phyloP scores from a whole-genome alignment of 2,888 invertebrate species.

The Leucoptera coffeella region DNA sequence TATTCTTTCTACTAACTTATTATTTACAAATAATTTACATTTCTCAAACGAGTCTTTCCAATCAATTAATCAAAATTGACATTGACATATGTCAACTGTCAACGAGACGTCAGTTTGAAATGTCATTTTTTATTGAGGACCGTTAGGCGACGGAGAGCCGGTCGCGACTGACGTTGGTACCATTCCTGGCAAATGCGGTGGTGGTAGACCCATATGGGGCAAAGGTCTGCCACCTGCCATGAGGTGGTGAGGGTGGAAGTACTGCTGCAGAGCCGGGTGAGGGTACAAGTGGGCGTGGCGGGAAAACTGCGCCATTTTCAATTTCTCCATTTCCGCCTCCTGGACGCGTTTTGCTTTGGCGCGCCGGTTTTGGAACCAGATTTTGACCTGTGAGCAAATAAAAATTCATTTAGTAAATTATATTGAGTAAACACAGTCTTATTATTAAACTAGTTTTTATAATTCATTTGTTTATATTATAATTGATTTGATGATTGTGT shows the following conservation, averaged over 20 bases:
- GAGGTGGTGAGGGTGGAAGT: constrained; percentile 56
- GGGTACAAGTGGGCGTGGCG: constrained; percentile 56
- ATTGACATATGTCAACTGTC: no score
- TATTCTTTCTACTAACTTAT: no score
- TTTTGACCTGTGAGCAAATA: constrained; percentile 66
- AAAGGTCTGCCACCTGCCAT: constrained; percentile 46
- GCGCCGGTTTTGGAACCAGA: constrained; percentile 91
- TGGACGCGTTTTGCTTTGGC: constrained; percentile 96
- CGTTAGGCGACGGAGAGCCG: constrained; percentile 34
- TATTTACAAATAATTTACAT: no score
- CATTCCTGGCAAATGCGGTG: constrained; percentile 31
- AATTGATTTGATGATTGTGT: no score
- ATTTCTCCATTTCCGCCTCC: constrained; percentile 95
- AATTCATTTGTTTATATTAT: no score
- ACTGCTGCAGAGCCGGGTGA: constrained; percentile 56
- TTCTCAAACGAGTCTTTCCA: no score
- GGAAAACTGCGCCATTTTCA: constrained; percentile 71
- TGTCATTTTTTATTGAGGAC: no score
- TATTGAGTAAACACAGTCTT: no score
- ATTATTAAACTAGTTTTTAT: no score
- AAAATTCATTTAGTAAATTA: constrained; percentile 10
- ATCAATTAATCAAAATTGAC: no score
- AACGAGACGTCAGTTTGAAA: no score
- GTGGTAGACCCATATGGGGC: constrained; percentile 36
- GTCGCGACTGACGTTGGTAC: constrained; percentile 37